phyloP scores from a whole-genome alignment of 2,113 vertebrate species.

The Syngnathus scovelli region DNA sequence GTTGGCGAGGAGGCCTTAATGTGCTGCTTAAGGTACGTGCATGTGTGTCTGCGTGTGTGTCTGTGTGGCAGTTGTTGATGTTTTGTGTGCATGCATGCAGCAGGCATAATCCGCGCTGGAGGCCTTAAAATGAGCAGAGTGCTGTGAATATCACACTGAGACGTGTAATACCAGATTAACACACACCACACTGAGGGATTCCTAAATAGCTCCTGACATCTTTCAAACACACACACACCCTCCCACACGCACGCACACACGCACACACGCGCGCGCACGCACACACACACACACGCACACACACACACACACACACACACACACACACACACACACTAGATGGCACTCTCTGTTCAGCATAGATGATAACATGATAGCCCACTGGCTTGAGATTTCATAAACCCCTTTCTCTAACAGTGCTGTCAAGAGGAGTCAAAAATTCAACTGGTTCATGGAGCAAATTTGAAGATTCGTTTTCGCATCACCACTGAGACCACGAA shows the following conservation, averaged over 20 bases:
- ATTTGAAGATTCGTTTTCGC: too few relatives aligned
- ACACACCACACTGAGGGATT: conserved; percentile 39
- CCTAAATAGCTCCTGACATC: conserved; percentile 43
- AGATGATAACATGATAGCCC: too few relatives aligned
- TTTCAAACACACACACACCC: conserved; percentile 8
- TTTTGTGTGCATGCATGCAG: conserved; percentile 33
- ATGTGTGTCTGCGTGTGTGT: conserved; percentile 27
- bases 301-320: too few relatives aligned
- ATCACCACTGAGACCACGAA: too few relatives aligned
- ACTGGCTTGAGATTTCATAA: too few relatives aligned
- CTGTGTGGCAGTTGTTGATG: conserved; percentile 26
- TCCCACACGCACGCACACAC: conserved; percentile 3
- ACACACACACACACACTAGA: too few relatives aligned
- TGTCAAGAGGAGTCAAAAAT: too few relatives aligned
- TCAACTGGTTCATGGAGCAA: too few relatives aligned
- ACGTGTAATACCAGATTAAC: conserved; percentile 65
- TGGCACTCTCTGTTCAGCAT: too few relatives aligned
- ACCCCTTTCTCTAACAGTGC: too few relatives aligned
- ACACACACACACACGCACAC: too few relatives aligned
- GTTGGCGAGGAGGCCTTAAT: conserved; percentile 41
- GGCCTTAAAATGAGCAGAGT: conserved; percentile 50
- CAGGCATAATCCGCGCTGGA: conserved; percentile 55
- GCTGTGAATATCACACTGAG: conserved; percentile 55
- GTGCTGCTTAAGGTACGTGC: conserved; percentile 33
- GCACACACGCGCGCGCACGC: background rate